These are phyloP conservation scores for Condylura cristata DNA, from an alignment of 2,113 vertebrate genomes.

Conservation along the genomic window DNA sequence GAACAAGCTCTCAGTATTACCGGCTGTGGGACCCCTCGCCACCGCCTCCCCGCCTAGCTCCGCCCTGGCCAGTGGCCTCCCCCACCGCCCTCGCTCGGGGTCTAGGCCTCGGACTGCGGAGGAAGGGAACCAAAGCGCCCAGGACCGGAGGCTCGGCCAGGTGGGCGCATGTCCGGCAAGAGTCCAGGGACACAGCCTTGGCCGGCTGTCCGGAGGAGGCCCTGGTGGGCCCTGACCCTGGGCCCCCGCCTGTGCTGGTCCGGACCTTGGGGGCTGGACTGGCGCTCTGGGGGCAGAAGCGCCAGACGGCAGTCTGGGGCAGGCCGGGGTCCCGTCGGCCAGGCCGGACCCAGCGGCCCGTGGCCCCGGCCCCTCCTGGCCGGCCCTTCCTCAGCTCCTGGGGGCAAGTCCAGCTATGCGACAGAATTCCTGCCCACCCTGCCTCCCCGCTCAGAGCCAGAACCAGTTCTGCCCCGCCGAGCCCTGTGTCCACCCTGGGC, in stretches of 20 bases:
- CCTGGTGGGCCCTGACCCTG: background rate
- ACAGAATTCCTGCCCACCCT: background rate
- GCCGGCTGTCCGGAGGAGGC: background rate
- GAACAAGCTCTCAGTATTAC: background rate
- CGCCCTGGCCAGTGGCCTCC: background rate
- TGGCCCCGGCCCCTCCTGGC: background rate
- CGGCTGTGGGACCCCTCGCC: background rate
- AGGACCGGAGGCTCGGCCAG: background rate
- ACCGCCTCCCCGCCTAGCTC: accelerated
- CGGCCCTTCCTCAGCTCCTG: background rate
- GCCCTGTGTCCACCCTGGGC: background rate
- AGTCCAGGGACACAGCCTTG: background rate
- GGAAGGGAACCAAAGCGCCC: background rate
- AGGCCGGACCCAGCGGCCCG: background rate
- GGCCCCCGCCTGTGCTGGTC: background rate
- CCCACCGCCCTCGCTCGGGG: background rate
- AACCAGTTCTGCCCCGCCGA: background rate
- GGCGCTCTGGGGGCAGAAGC: background rate
- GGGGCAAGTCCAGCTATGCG: background rate
- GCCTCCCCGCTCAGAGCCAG: background rate
- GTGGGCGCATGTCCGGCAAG: background rate
- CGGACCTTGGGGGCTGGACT: background rate
- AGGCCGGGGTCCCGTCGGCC: background rate
- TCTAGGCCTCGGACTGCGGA: background rate
- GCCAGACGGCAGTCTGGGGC: background rate